phyloP scores from a whole-genome alignment of 2,113 vertebrate genomes.

The Triplophysa dalaica region DNA sequence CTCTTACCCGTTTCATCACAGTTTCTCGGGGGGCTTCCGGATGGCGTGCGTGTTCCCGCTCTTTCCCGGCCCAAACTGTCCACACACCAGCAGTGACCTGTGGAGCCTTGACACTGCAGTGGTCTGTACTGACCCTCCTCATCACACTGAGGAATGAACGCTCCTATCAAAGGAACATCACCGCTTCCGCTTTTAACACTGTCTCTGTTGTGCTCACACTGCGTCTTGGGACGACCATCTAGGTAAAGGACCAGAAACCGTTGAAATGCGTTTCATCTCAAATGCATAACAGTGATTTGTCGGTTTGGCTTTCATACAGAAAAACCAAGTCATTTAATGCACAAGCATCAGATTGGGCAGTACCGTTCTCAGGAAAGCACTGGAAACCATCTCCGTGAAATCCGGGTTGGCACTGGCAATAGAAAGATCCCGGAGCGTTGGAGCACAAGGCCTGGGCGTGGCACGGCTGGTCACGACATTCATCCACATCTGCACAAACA shows the following conservation, averaged over 20 bases:
- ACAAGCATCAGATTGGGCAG: slow-evolving; percentile 36
- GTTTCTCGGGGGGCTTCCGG: slow-evolving; percentile 55
- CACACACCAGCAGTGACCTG: slow-evolving; percentile 87
- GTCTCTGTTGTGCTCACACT: slow-evolving; percentile 75
- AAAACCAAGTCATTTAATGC: too few relatives aligned
- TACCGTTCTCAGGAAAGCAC: slow-evolving; percentile 75
- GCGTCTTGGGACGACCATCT: slow-evolving; percentile 39
- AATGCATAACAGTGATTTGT: too few relatives aligned
- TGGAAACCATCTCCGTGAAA: slow-evolving; percentile 83
- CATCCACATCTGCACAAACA: slow-evolving; percentile 75
- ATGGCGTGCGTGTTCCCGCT: slow-evolving; percentile 62
- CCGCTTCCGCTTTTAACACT: slow-evolving; percentile 48
- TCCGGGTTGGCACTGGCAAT: slow-evolving; percentile 79
- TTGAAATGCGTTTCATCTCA: too few relatives aligned
- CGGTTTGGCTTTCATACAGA: too few relatives aligned
- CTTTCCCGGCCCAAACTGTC: slow-evolving; percentile 72
- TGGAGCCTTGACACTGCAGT: slow-evolving; percentile 80
- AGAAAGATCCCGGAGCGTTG: slow-evolving; percentile 82
- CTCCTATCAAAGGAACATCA: slow-evolving; percentile 52
- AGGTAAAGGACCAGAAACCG: background rate
- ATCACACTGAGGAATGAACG: slow-evolving; percentile 79
- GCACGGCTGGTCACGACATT: slow-evolving; percentile 80
- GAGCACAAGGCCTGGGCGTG: slow-evolving; percentile 77
- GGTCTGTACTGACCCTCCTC: slow-evolving; percentile 75
- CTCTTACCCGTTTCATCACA: slow-evolving; percentile 72